Conservation (phyloP, 2,888 invertebrate species). For the Scaptomyza flava region DNA sequence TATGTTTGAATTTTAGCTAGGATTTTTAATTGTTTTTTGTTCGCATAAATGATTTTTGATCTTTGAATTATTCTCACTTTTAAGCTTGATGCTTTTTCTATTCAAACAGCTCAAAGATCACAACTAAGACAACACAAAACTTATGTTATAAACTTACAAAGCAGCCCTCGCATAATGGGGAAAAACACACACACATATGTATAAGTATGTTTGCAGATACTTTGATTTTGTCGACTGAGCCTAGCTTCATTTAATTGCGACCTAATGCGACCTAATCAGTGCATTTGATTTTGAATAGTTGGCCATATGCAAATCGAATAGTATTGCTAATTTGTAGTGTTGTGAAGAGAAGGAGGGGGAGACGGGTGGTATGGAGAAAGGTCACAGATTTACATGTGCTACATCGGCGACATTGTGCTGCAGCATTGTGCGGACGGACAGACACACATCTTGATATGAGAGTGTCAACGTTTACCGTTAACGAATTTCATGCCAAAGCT, state of each 20-base stretch:
- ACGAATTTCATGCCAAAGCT: conserved; percentile 61
- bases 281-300: conserved; percentile 62
- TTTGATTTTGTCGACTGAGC: background rate
- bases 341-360: background rate
- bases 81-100: too few species aligned
- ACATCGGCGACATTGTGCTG: background rate
- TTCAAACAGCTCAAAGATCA: too few species aligned
- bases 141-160: background rate
- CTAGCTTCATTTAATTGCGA: conserved; percentile 48
- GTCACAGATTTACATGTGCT: conserved; percentile 65
- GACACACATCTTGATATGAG: conserved; percentile 68
- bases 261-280: conserved; percentile 58
- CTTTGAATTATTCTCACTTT: too few species aligned
- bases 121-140: background rate
- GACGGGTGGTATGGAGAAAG: conserved; percentile 30
- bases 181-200: background rate
- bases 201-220: background rate
- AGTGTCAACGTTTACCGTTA: conserved; percentile 75
- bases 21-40: too few species aligned
- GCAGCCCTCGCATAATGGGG: conserved; percentile 26
- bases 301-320: conserved; percentile 50
- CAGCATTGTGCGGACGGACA: background rate
- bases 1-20: too few species aligned
- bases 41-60: too few species aligned
- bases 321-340: conserved; percentile 3